Conservation (phyloP, 2,797 vertebrate genomes). For the Bovichtus diacanthus region DNA sequence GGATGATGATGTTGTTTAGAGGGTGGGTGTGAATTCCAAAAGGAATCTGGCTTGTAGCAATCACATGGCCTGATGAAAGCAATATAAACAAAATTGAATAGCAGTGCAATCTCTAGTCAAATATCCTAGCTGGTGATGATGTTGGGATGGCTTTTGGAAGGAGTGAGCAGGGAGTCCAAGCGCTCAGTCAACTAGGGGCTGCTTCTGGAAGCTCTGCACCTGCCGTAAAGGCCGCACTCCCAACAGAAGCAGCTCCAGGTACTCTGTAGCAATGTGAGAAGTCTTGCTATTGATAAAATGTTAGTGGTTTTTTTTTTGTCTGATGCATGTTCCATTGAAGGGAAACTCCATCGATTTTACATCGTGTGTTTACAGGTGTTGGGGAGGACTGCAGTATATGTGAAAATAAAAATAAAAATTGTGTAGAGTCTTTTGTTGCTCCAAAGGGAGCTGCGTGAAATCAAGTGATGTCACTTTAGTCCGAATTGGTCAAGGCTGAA, state of each 20-base stretch:
- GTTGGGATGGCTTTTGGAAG: conserved; percentile 34
- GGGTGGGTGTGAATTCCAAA: conserved; percentile 52
- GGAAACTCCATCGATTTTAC: neutral
- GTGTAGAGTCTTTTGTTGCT: neutral
- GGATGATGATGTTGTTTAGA: conserved; percentile 42
- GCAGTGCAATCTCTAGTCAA: conserved; percentile 55
- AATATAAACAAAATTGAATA: conserved; percentile 32
- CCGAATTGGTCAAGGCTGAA: neutral
- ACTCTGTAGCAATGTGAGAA: neutral
- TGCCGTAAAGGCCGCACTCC: conserved; percentile 31
- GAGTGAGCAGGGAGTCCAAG: conserved; percentile 19
- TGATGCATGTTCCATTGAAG: neutral
- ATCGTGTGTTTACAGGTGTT: neutral
- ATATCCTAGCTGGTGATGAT: conserved; percentile 39
- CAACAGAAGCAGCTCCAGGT: conserved; percentile 17
- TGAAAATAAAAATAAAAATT: neutral
- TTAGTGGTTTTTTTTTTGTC: conserved; percentile 2
- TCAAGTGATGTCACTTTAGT: neutral
- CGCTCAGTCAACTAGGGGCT: conserved; percentile 21
- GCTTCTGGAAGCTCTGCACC: conserved; percentile 19
- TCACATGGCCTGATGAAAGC: conserved; percentile 56
- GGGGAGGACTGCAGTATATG: neutral
- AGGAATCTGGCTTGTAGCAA: conserved; percentile 54
- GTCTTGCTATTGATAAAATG: neutral
- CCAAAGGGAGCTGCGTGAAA: neutral